Conservation (phyloP, 2,113 vertebrate genomes). For the Rostratula benghalensis region DNA sequence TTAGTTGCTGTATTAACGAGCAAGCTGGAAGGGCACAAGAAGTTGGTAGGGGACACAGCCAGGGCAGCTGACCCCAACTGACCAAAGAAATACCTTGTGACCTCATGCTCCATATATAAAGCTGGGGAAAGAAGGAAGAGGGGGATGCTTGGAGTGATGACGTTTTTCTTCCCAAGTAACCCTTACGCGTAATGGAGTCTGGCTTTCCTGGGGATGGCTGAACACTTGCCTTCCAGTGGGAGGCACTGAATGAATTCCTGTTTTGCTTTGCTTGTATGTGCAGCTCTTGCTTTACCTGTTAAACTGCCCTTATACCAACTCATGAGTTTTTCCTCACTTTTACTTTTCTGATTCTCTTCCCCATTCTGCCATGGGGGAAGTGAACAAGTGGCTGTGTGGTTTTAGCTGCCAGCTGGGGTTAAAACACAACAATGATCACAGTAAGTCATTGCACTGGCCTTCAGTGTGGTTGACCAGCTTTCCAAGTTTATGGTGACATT, state of each 20-base stretch:
- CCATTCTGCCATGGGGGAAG: background rate
- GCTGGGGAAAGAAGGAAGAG: background rate
- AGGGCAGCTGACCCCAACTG: background rate
- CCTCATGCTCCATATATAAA: background rate
- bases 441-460: background rate
- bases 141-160: background rate
- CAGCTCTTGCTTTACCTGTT: background rate
- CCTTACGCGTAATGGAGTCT: background rate
- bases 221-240: background rate
- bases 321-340: background rate
- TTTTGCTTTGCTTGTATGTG: background rate
- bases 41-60: background rate
- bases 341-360: background rate
- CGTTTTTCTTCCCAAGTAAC: background rate
- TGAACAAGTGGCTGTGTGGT: background rate
- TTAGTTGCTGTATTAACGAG: background rate
- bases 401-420: background rate
- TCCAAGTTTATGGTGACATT: background rate
- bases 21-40: background rate
- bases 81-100: background rate
- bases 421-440: background rate
- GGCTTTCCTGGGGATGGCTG: background rate
- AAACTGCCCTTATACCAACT: background rate
- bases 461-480: background rate
- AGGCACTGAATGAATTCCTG: background rate